Evolutionary conservation across 2,113 vertebrate species (phyloP), one percentile per base, ranked within the genome.

Genomic region (Dipodomys ordii): DNA sequence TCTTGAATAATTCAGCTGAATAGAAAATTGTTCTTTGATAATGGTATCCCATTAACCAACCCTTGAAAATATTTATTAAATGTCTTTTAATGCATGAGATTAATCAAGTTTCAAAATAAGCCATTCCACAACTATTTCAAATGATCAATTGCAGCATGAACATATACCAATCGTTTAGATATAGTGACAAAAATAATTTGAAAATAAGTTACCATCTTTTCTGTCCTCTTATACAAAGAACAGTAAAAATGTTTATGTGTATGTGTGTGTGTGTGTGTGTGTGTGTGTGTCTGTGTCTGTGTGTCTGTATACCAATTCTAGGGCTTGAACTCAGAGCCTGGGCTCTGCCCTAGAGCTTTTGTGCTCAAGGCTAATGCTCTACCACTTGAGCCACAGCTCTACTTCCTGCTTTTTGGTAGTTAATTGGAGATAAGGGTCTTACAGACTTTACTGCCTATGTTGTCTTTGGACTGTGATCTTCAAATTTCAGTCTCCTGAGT

Each of bases 1-100:
- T 64, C 39, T 80, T 79, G 44, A 22, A 83, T 94, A 91, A 95
- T 76, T 94, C 32, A 30, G 30, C 53, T 86, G 49, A 89, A 93
- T 93, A 91, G 62, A 88, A 90, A 88, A 83, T 6, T 88, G 73
- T 77, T 88, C 53, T 86, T 89, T 69, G 35, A 93, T 90, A 96
- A 91, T 68, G 46, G 19, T 65, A 87, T 62, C 64, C 18, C 78
- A 62, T 39, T 44, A 62, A 89, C 77, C 72, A 78, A 95, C 30
- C 57, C 28, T 87, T 79, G 73, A 94, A 94, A 93, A 62, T 19
- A 85, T 27, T 74, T 92, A 83, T 27, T 65, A 86, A 87, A 13
- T 72, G 15, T 82, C 73, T 78, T 23, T 69, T 77, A 68, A 81
- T 62, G 35, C 32, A 46, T 91, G 30, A 94, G 28, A 84, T 73